Percentiles rank a stretch among this genome's conserved stretches.
These are phyloP conservation scores for Campopleginae sp. DNA, from an alignment of 2,888 invertebrate genomes.

Conservation along the genomic window DNA sequence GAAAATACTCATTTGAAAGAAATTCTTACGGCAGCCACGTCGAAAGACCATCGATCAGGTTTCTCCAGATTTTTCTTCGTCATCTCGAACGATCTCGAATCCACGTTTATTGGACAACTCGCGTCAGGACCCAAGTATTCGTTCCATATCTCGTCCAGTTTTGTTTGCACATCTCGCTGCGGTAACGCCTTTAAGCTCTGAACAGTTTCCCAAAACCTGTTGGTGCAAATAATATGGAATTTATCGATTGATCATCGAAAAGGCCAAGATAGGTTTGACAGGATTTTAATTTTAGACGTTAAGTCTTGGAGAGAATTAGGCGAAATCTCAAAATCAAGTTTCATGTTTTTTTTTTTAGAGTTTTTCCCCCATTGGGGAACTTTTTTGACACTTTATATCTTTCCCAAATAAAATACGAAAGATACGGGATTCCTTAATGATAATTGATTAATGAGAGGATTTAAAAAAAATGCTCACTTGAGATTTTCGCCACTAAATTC, in stretches of 20 bases:
- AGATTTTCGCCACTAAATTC: constrained; percentile 99
- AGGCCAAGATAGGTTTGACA: background rate
- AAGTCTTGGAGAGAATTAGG: background rate
- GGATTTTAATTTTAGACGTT: background rate
- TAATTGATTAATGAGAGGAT: background rate
- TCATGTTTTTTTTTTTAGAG: background rate
- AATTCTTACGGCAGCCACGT: constrained; percentile 95
- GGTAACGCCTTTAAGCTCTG: constrained; percentile 96
- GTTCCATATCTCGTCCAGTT: constrained; percentile 95
- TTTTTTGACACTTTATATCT: background rate
- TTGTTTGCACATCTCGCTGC: constrained; percentile 92
- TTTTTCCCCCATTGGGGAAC: background rate
- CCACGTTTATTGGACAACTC: constrained; percentile 98
- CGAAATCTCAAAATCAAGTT: background rate
- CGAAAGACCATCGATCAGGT: constrained; percentile 97
- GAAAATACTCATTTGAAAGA: background rate
- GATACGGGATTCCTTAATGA: background rate
- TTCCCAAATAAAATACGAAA: background rate
- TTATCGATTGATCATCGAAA: background rate
- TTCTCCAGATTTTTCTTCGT: constrained; percentile 92
- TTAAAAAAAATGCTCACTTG: constrained; percentile 88
- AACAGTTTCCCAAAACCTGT: constrained; percentile 97
- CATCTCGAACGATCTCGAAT: constrained; percentile 94
- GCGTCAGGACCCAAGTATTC: constrained; percentile 98
- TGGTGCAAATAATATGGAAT: constrained; percentile 27